phyloP scores from a whole-genome alignment of 1,140 invertebrate genomes.

The Leptopilina clavipes region DNA sequence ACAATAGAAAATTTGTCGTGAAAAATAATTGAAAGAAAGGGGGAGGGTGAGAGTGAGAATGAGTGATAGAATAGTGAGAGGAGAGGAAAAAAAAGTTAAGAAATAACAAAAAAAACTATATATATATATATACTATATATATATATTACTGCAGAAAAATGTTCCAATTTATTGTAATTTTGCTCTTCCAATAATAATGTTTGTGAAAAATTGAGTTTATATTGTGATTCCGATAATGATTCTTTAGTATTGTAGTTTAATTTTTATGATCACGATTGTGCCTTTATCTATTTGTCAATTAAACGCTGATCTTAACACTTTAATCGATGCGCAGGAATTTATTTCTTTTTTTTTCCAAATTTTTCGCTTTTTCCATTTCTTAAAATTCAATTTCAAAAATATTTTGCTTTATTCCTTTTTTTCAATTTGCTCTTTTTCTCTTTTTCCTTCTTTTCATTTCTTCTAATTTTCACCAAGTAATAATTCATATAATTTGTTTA shows the following conservation, averaged over 20 bases:
- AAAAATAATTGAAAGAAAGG: background rate
- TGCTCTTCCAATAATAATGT: background rate
- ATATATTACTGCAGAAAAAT: background rate
- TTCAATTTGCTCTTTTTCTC: background rate
- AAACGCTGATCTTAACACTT: background rate
- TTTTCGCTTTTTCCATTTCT: background rate
- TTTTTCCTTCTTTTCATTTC: no score
- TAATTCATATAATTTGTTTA: no score
- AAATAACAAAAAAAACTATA: background rate
- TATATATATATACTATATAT: no score
- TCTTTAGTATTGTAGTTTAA: background rate
- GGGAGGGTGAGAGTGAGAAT: no score
- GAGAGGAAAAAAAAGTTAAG: background rate
- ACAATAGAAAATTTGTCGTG: background rate
- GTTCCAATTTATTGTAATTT: background rate
- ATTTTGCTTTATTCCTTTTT: background rate
- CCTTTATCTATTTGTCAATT: constrained; percentile 11
- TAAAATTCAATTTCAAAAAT: background rate
- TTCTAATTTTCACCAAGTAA: no score
- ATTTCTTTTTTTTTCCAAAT: no score
- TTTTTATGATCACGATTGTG: background rate
- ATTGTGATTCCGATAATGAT: background rate
- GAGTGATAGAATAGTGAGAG: no score
- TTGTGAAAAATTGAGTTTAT: background rate
- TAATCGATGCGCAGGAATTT: background rate